Evolutionary conservation across 2,888 invertebrate genomes (phyloP), one percentile per base, ranked within the genome.

Genomic region (Sphaerophoria taeniata): DNA sequence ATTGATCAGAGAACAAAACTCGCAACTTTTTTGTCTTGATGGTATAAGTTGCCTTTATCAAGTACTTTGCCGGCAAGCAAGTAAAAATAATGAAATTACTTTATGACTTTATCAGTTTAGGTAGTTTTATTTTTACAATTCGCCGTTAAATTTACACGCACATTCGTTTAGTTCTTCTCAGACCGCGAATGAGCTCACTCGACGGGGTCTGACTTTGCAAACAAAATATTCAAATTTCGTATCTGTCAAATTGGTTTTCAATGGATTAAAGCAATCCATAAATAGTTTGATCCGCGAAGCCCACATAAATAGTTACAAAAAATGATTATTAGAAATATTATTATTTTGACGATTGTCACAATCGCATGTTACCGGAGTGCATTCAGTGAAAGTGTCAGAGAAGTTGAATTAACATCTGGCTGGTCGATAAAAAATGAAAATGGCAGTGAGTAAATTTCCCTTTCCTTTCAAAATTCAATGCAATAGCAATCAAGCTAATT

Each of bases 401-500:
- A 88, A 43, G 61, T 87, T 7, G 87, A 87, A 72, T 53, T 88
- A 24, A 78, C 71, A 43, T 87, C 87, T n/a, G 82, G 79, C 33
- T 88, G 88, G 88, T 83, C 80, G 11, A 70, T 88, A 24, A 70
- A 45, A 39, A 88, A 88, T 56, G 58, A 81, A 63, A 88, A 88
- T 84, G 85, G 79, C 73, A 79, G 88, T 88, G 85, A 88, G 87
- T 87, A 74, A 16, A 34, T n/a, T 31, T 74, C 45, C 55, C 72
- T 73, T 72, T 69, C 39, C 12, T 24, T 43, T 6, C 6, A 16
- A n/a, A 33, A 2, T 33, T 16, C 6, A 24, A 3, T 43, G 6
- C 14, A 9, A 33, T 16, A 16, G 6, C 5, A 63, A 63, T 63
- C 9, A 14, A 63, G 47, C 9, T 11, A 31, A 34, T 61, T 61